Evolutionary conservation across 2,888 invertebrate genomes (phyloP).

Genomic region (Fragum fragum): DNA sequence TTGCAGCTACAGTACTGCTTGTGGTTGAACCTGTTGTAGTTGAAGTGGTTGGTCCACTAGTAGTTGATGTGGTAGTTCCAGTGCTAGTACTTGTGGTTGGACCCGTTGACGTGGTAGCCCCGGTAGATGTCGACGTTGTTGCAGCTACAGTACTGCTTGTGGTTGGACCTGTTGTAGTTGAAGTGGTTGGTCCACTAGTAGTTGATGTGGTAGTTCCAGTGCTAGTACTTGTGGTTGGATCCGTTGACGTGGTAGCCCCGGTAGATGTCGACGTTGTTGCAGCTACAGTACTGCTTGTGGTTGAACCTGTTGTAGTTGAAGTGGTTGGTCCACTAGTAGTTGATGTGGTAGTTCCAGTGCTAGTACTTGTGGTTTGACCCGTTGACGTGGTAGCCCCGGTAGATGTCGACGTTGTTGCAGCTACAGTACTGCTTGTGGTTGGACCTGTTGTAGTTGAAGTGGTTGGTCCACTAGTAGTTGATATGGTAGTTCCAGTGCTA

Average conservation of each 20-base stretch:
- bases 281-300: background rate
- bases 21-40: background rate
- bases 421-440: background rate
- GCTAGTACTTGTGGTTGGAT: background rate
- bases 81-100: background rate
- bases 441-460: constrained; percentile 2
- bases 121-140: constrained; percentile 2
- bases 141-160: background rate
- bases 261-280: constrained; percentile 2
- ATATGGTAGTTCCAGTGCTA: background rate
- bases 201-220: background rate
- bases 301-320: background rate
- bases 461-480: constrained; percentile 2
- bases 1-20: constrained; percentile 1
- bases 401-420: constrained; percentile 2
- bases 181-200: constrained; percentile 3
- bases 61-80: background rate
- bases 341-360: background rate
- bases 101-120: constrained; percentile 1
- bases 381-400: constrained; percentile 3
- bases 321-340: constrained; percentile 3
- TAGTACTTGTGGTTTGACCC: background rate
- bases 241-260: constrained; percentile 1
- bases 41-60: constrained; percentile 3
- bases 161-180: background rate